Percentiles rank a stretch among this genome's conserved stretches.
These are phyloP conservation scores for Hyphantria cunea DNA, from an alignment of 1,140 invertebrate genomes.

Conservation along the genomic window DNA sequence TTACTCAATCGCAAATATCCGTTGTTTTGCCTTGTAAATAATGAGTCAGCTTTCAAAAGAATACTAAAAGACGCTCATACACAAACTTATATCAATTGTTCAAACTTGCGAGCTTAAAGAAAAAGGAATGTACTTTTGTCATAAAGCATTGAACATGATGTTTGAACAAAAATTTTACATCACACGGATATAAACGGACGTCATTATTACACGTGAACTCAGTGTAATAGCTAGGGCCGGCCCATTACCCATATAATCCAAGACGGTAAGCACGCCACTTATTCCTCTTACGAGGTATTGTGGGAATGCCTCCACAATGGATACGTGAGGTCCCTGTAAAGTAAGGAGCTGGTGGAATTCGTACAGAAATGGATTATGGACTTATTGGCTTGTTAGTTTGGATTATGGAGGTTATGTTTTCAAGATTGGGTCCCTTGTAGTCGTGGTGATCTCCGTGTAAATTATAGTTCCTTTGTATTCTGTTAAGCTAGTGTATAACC, in stretches of 20 bases:
- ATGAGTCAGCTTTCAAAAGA: neutral
- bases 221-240: slow-evolving; percentile 32
- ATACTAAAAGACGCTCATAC: no score
- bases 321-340: slow-evolving; percentile 22
- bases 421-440: neutral
- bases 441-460: no score
- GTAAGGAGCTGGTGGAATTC: slow-evolving; percentile 3
- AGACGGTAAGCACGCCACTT: slow-evolving; percentile 41
- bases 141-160: neutral
- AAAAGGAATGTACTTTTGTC: neutral
- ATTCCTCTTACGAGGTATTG: slow-evolving; percentile 34
- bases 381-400: neutral
- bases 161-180: neutral
- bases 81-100: no score
- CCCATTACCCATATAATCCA: slow-evolving; percentile 41
- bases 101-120: no score
- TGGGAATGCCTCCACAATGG: slow-evolving; percentile 8
- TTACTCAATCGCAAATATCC: no score
- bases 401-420: neutral
- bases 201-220: slow-evolving; percentile 19
- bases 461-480: no score
- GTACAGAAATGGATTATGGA: neutral
- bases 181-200: neutral
- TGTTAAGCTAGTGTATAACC: no score
- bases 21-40: no score